These are phyloP conservation scores for Morus bassanus DNA, from an alignment of 2,797 vertebrate genomes.

Conservation along the genomic window DNA sequence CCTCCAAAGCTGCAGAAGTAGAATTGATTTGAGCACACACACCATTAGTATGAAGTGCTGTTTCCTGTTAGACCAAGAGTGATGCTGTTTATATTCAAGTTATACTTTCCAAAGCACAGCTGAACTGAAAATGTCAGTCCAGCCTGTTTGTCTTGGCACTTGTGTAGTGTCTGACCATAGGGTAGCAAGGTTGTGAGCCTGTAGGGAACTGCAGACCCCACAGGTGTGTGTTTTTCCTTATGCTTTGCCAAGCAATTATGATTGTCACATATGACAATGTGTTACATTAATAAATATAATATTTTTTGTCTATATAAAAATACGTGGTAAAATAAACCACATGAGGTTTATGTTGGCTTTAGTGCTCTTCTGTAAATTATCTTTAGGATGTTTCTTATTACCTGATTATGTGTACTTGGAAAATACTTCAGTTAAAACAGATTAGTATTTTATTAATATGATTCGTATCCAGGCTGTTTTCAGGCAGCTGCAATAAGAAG, in stretches of 20 bases:
- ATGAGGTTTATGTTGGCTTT: not conserved
- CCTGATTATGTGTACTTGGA: not conserved
- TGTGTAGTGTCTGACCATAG: not conserved
- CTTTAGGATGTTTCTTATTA: not conserved
- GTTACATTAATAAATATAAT: no score
- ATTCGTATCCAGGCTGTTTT: not conserved
- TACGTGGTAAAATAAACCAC: no score
- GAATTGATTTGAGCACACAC: not conserved
- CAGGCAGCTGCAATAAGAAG: not conserved
- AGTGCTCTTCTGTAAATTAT: not conserved
- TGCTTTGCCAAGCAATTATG: not conserved
- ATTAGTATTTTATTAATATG: not conserved
- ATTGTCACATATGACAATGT: not conserved
- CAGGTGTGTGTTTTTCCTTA: not conserved
- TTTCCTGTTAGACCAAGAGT: not conserved
- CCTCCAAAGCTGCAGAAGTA: not conserved
- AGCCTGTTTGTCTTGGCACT: not conserved
- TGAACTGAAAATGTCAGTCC: not conserved
- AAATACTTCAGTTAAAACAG: not conserved
- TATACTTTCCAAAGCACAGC: not conserved
- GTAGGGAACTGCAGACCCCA: not conserved
- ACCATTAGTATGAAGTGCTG: not conserved
- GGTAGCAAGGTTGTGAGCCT: not conserved
- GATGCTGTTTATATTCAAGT: not conserved
- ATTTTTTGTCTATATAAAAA: no score